Conservation (phyloP, 2,113 vertebrate genomes). For the Octodon degus region DNA sequence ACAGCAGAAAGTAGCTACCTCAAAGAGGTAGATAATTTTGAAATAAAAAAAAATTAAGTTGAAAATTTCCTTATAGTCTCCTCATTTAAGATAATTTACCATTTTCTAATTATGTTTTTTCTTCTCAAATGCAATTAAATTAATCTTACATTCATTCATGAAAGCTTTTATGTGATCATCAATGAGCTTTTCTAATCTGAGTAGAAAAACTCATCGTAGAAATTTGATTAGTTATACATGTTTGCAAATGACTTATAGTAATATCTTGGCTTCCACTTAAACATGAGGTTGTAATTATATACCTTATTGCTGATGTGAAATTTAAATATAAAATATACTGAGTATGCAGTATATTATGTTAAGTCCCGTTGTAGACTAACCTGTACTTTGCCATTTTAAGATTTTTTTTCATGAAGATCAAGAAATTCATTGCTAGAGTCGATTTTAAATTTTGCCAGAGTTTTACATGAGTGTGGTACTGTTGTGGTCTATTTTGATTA, state of each 20-base stretch:
- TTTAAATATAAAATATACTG: conserved; percentile 66
- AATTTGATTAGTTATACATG: conserved; percentile 73
- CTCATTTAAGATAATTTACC: conserved; percentile 19
- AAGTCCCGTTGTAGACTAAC: conserved; percentile 38
- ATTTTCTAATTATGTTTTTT: conserved; percentile 19
- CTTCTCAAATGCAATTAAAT: conserved; percentile 56
- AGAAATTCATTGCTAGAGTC: conserved; percentile 1
- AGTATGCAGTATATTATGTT: conserved; percentile 50
- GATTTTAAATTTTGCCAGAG: conserved; percentile 16
- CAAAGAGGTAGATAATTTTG: background rate
- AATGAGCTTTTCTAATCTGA: conserved; percentile 5
- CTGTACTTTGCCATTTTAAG: conserved; percentile 36
- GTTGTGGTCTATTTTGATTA: background rate
- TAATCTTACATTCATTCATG: conserved; percentile 52
- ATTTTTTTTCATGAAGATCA: background rate
- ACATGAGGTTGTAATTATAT: conserved; percentile 74
- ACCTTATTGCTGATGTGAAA: conserved; percentile 72
- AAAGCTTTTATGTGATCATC: conserved; percentile 57
- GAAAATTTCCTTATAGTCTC: conserved; percentile 56
- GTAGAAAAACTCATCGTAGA: conserved; percentile 70
- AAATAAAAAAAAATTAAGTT: conserved; percentile 42
- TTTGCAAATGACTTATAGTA: conserved; percentile 61
- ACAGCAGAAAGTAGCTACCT: conserved; percentile 9
- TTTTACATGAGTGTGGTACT: background rate
- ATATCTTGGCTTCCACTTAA: conserved; percentile 60